Conservation (phyloP, 2,888 invertebrate species). For the Thymelicus sylvestris region DNA sequence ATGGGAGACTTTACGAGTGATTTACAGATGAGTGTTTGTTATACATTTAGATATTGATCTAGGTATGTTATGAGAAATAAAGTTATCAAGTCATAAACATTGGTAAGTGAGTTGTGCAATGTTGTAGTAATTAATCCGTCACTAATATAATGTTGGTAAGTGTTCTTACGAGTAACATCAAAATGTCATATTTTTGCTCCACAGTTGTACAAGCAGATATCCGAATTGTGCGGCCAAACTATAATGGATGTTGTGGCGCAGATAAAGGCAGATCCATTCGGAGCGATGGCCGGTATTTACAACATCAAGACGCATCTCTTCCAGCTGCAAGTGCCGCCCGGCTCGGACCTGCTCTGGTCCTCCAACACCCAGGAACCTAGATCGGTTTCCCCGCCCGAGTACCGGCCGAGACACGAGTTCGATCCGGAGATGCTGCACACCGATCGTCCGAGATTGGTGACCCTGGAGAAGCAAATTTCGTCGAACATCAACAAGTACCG, state of each 20-base stretch:
- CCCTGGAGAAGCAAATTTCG: conserved; percentile 19
- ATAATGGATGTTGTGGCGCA: conserved; percentile 74
- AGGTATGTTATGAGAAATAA: too few species aligned
- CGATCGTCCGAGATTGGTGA: conserved; percentile 15
- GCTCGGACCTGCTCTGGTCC: conserved; percentile 67
- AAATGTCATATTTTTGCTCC: neutral
- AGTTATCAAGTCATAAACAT: too few species aligned
- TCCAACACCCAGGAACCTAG: conserved; percentile 55
- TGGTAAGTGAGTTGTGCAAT: too few species aligned
- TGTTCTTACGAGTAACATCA: neutral
- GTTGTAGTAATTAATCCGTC: too few species aligned
- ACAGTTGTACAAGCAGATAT: conserved; percentile 78
- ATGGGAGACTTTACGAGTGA: too few species aligned
- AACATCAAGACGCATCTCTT: conserved; percentile 81
- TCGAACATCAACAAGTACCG: conserved; percentile 1
- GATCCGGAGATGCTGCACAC: conserved; percentile 35
- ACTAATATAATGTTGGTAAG: too few species aligned
- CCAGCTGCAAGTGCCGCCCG: conserved; percentile 59
- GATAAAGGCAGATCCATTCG: conserved; percentile 83
- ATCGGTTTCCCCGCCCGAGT: conserved; percentile 64
- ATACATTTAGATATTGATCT: too few species aligned
- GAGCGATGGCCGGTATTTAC: conserved; percentile 85
- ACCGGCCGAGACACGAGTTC: conserved; percentile 51
- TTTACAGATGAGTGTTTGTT: too few species aligned
- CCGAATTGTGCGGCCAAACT: conserved; percentile 71